Evolutionary conservation across 1,140 invertebrate species (phyloP).

Genomic region (Physella acuta): DNA sequence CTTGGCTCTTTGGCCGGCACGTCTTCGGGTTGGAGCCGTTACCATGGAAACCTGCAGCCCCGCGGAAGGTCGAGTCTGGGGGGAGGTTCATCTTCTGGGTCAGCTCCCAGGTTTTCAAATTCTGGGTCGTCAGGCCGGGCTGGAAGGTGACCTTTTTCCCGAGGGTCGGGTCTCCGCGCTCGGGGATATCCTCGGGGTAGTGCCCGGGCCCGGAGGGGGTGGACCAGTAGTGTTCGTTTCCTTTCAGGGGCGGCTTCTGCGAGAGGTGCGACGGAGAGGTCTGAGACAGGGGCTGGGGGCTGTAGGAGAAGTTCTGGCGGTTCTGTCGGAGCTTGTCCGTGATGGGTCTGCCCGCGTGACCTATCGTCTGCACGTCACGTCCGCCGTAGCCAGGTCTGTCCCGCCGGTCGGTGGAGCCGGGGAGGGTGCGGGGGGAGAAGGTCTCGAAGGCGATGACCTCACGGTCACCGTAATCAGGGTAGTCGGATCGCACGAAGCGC

Average conservation of each 20-base stretch:
- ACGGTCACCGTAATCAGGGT: conserved; percentile 12
- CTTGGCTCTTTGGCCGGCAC: conserved; percentile 20
- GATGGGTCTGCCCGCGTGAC: not conserved
- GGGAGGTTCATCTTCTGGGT: conserved; percentile 12
- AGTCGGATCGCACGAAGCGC: conserved; percentile 26
- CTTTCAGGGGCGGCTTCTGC: conserved; percentile 6
- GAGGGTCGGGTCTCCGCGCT: not conserved
- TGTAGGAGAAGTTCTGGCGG: not conserved
- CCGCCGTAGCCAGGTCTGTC: not conserved
- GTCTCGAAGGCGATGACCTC: conserved; percentile 30
- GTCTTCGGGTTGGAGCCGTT: not conserved
- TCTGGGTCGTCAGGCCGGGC: conserved; percentile 29
- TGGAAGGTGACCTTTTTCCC: conserved; percentile 34
- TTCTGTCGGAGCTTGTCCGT: not conserved
- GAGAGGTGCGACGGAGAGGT: not conserved
- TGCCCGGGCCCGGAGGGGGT: conserved; percentile 11
- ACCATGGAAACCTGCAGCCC: not conserved
- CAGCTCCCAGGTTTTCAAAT: conserved; percentile 29
- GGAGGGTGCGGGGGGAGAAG: conserved; percentile 26
- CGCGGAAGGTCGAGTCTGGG: not conserved
- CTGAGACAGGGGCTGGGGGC: not conserved
- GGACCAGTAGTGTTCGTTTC: not conserved
- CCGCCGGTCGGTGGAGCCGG: not conserved
- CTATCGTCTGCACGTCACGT: conserved; percentile 30
- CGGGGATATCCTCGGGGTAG: not conserved